Conservation (phyloP, 1,140 invertebrate species). For the Eciton burchellii region DNA sequence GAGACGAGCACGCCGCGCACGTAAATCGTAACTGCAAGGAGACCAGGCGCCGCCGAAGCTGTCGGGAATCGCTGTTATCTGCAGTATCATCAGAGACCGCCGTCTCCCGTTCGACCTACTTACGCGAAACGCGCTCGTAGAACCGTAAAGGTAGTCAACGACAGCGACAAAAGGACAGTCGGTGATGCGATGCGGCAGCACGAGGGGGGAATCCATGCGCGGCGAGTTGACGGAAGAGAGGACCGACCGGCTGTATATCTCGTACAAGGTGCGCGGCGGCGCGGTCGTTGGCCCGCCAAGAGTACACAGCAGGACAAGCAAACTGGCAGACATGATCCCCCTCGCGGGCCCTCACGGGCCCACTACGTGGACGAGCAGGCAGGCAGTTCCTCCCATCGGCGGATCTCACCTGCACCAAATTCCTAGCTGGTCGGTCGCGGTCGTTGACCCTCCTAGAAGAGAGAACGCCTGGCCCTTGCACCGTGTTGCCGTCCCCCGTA, state of each 20-base stretch:
- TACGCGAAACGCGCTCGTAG: neutral
- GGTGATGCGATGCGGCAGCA: neutral
- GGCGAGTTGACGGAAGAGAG: slow-evolving; percentile 63
- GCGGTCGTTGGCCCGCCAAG: slow-evolving; percentile 80
- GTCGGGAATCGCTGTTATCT: neutral
- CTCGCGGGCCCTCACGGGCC: slow-evolving; percentile 69
- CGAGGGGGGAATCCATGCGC: slow-evolving; percentile 3
- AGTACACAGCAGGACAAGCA: slow-evolving; percentile 70
- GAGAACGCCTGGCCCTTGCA: slow-evolving; percentile 63
- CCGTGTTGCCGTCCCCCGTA: neutral
- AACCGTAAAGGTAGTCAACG: too few relatives aligned
- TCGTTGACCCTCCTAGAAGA: slow-evolving; percentile 73
- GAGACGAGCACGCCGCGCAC: too few relatives aligned
- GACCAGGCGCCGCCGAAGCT: neutral
- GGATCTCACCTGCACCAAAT: slow-evolving; percentile 84
- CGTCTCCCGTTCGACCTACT: neutral
- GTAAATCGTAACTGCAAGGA: too few relatives aligned
- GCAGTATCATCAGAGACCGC: neutral
- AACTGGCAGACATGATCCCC: slow-evolving; percentile 75
- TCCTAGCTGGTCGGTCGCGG: slow-evolving; percentile 79
- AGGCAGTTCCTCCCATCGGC: slow-evolving; percentile 75
- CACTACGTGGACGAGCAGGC: slow-evolving; percentile 63
- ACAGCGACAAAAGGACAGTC: too few relatives aligned
- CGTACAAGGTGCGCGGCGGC: slow-evolving; percentile 64
- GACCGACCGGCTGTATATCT: slow-evolving; percentile 54